Evolutionary conservation across 2,888 invertebrate genomes (phyloP).

Genomic region (Odontocerum albicorne): DNA sequence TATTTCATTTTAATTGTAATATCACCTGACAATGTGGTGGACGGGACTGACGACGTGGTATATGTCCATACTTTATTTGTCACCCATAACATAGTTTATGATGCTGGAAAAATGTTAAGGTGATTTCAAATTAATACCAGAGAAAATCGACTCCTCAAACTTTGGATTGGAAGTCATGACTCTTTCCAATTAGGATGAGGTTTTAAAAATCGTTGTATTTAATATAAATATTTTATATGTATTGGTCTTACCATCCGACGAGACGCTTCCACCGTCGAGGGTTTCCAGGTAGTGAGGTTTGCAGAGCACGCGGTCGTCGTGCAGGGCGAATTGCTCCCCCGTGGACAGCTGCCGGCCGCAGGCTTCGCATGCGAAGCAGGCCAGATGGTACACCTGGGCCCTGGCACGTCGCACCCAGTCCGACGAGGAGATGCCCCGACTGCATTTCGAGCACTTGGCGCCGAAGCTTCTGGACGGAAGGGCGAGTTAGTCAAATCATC

Average conservation of each 20-base stretch:
- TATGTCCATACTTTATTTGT: too few relatives aligned
- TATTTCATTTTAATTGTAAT: too few relatives aligned
- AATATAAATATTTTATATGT: too few relatives aligned
- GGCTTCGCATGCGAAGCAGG: slow-evolving; percentile 98
- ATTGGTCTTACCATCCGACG: slow-evolving; percentile 87
- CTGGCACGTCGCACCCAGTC: slow-evolving; percentile 98
- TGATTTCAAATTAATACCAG: too few relatives aligned
- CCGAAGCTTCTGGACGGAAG: slow-evolving; percentile 82
- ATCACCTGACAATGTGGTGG: too few relatives aligned
- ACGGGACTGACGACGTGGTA: too few relatives aligned
- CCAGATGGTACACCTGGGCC: slow-evolving; percentile 94
- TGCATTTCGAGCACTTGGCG: slow-evolving; percentile 95
- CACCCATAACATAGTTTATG: too few relatives aligned
- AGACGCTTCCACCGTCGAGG: slow-evolving; percentile 88
- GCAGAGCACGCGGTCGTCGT: slow-evolving; percentile 93
- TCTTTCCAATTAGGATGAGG: too few relatives aligned
- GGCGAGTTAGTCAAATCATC: slow-evolving; percentile 26
- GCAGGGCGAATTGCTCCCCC: slow-evolving; percentile 96
- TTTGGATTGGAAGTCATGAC: too few relatives aligned
- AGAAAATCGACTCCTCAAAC: too few relatives aligned
- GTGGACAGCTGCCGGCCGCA: slow-evolving; percentile 91
- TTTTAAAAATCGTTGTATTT: too few relatives aligned
- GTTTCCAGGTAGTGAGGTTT: slow-evolving; percentile 96
- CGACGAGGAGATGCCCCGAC: slow-evolving; percentile 87
- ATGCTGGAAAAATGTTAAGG: too few relatives aligned